These are phyloP conservation scores for Empis stercorea DNA, from an alignment of 2,888 invertebrate genomes.

Conservation along the genomic window DNA sequence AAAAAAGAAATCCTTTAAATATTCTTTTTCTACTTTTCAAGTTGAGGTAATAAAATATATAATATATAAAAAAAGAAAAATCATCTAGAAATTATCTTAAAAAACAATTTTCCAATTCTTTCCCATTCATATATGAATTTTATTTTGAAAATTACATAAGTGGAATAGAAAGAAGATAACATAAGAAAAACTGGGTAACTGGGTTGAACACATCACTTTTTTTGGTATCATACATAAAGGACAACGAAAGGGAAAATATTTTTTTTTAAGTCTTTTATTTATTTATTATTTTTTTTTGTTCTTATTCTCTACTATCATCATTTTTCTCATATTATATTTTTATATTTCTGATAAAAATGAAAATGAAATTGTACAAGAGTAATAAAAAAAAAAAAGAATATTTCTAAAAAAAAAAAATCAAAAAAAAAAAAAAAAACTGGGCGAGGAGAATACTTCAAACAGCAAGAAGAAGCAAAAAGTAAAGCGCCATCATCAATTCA, in stretches of 20 bases:
- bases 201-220: not conserved
- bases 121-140: not conserved
- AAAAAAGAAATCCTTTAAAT: no score
- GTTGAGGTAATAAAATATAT: not conserved
- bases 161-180: no score
- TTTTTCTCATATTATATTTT: no score
- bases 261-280: constrained; percentile 1
- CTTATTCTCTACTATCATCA: no score
- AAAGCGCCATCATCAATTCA: no score
- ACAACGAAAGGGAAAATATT: not conserved
- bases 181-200: not conserved
- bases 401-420: not conserved
- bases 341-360: not conserved
- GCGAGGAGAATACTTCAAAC: no score
- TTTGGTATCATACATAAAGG: not conserved
- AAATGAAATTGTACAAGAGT: constrained; percentile 10
- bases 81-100: no score
- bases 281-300: not conserved
- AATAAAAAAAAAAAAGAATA: constrained; percentile 10
- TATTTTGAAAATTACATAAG: not conserved
- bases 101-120: not conserved
- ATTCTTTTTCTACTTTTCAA: no score
- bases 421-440: no score
- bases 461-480: no score
- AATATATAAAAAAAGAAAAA: not conserved